Conservation (phyloP, 2,113 vertebrate species). For the Syngnathus floridae region DNA sequence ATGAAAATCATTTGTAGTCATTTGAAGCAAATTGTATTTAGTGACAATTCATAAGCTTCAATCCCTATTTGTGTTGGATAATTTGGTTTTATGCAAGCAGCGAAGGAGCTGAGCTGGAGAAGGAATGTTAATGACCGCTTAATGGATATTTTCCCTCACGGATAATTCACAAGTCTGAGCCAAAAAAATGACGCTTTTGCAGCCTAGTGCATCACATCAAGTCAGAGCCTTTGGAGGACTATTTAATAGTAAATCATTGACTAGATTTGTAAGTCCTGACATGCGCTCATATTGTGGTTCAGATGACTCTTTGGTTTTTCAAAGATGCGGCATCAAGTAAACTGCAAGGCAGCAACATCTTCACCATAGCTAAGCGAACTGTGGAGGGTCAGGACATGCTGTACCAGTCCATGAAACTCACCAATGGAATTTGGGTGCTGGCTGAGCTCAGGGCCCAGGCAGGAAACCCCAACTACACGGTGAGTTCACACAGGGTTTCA, state of each 20-base stretch:
- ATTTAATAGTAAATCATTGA: conserved; percentile 33
- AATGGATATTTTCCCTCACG: conserved; percentile 42
- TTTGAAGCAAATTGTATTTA: conserved; percentile 39
- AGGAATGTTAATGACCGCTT: conserved; percentile 47
- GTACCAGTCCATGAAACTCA: conserved; percentile 94
- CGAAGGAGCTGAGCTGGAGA: conserved; percentile 34
- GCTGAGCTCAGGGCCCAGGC: conserved; percentile 87
- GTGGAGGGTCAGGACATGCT: conserved; percentile 97
- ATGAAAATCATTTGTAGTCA: conserved; percentile 16
- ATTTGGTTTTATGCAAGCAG: conserved; percentile 39
- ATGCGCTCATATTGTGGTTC: background rate
- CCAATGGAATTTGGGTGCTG: conserved; percentile 93
- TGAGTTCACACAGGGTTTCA: conserved; percentile 47
- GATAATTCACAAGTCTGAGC: conserved; percentile 36
- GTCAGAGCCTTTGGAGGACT: conserved; percentile 18
- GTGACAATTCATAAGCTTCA: conserved; percentile 37
- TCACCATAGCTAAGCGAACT: conserved; percentile 91
- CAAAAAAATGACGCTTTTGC: conserved; percentile 28
- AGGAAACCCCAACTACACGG: conserved; percentile 80
- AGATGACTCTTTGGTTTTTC: background rate
- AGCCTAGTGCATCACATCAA: conserved; percentile 22
- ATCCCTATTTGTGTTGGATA: conserved; percentile 39
- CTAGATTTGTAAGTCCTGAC: conserved; percentile 12
- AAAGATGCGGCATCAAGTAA: conserved; percentile 80
- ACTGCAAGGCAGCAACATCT: conserved; percentile 90